Evolutionary conservation across 2,797 vertebrate species (phyloP).

Genomic region (Emys orbicularis): DNA sequence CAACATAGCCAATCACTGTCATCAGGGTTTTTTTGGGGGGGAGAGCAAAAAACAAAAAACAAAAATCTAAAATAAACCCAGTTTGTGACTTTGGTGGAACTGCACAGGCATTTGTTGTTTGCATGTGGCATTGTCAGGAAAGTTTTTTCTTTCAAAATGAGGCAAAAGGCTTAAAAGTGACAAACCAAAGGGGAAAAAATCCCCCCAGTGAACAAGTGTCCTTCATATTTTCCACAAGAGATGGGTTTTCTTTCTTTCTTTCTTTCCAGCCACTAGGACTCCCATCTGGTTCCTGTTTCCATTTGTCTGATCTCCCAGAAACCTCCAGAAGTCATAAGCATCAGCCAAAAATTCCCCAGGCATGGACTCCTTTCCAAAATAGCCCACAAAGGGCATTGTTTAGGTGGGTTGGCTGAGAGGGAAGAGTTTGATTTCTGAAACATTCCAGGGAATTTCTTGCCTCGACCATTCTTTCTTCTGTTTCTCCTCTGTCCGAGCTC

Average conservation of each 20-base stretch:
- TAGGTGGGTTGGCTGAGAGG: conserved; percentile 70
- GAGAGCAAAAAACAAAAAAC: neutral
- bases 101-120: too few relatives aligned
- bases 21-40: neutral
- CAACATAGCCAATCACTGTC: conserved; percentile 32
- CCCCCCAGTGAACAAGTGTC: conserved; percentile 66
- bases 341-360: conserved; percentile 75
- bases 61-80: conserved; percentile 52
- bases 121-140: too few relatives aligned
- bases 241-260: neutral
- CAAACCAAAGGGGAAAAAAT: conserved; percentile 42
- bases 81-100: neutral
- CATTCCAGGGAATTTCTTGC: conserved; percentile 68
- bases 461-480: conserved; percentile 32
- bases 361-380: conserved; percentile 76
- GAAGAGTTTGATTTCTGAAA: conserved; percentile 69
- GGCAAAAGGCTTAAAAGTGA: conserved; percentile 47
- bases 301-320: conserved; percentile 77
- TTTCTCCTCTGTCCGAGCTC: conserved; percentile 30
- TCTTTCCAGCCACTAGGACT: conserved; percentile 67
- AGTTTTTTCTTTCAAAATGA: neutral
- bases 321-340: conserved; percentile 77
- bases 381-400: conserved; percentile 77
- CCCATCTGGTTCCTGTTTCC: conserved; percentile 80
- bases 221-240: conserved; percentile 58